Evolutionary conservation across 2,113 vertebrate genomes (phyloP).

Genomic region (Gymnobelideus leadbeateri): DNA sequence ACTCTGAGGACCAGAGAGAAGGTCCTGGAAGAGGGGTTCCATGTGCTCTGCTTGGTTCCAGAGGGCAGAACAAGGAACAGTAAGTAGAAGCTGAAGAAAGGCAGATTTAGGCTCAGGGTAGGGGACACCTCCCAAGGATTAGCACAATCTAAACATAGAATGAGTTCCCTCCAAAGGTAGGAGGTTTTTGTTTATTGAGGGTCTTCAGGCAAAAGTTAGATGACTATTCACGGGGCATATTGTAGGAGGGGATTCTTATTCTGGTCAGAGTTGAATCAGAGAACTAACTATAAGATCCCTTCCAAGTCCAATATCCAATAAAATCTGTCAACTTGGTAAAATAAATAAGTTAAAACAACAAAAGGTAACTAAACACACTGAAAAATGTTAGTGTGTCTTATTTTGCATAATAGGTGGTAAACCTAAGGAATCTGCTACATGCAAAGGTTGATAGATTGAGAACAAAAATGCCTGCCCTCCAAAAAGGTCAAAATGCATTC

Average conservation of each 20-base stretch:
- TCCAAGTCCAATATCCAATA: background rate
- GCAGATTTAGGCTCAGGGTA: too few relatives aligned
- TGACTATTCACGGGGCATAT: background rate
- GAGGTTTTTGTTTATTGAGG: background rate
- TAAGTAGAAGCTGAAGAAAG: too few relatives aligned
- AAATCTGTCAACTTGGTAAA: slow-evolving; percentile 13
- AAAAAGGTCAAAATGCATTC: background rate
- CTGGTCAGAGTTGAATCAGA: background rate
- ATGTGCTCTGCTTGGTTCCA: too few relatives aligned
- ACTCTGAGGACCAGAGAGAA: too few relatives aligned
- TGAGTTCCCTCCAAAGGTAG: background rate
- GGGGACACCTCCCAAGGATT: too few relatives aligned
- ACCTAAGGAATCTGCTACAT: slow-evolving; percentile 6
- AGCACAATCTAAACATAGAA: background rate
- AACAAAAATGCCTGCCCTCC: background rate
- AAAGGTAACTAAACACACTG: background rate
- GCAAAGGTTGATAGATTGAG: background rate
- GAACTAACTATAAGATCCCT: background rate
- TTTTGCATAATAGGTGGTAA: slow-evolving; percentile 16
- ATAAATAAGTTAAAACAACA: slow-evolving; percentile 23
- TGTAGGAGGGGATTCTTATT: background rate
- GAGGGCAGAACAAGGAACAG: too few relatives aligned
- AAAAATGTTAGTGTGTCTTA: slow-evolving; percentile 8
- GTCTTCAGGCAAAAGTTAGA: background rate
- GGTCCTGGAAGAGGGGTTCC: too few relatives aligned